Evolutionary conservation across 1,140 invertebrate species (phyloP), one percentile per base, ranked within the genome.

Genomic region (Nephotettix cincticeps): DNA sequence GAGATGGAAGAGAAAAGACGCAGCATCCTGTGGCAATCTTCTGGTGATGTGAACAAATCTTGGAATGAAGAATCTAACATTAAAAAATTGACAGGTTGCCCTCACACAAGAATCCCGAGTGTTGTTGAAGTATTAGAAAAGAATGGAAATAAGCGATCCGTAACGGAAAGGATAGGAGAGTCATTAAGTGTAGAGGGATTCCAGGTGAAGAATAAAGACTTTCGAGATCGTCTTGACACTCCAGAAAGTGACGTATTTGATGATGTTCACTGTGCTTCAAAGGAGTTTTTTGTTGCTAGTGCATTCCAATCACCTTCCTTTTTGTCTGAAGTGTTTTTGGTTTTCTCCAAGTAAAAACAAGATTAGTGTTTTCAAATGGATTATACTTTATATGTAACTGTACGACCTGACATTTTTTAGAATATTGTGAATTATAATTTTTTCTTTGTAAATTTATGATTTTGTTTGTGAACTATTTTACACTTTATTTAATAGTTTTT

Each of bases 1-100:
- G 68, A 69, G 17, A 21, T 56, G 23, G 61, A 66, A 61, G 65
- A 73, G 27, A 56, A 70, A 54, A 61, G 56, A 28, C 21, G n/a
- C 3, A 51, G 47, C 21, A 51, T 51, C n/a, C 19, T 51, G 47
- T 4, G 21, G 3, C 47, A 51, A n/a, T 51, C 47, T 11, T 51
- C 47, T 4, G 47, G 47, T 51, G 21, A 51, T 21, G 47, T 51
- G 4, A 51, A 51, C 4, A n/a, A 4, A 9, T 17, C 4, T 6
- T 36, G 4, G 3, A 51, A 21, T 51, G 47, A 19, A 51, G 47
- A 4, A 4, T 11, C 14, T 11, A 51, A 4, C n/a, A 3, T 11
- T 4, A n/a, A 4, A 19, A 21, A n/a, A 51, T 4, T 51, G n/a
- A 9, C 14, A 2, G 21, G 47, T 11, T n/a, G 4, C 6, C 4